Evolutionary conservation across 1,140 invertebrate species (phyloP).

Genomic region (Magallana gigas): DNA sequence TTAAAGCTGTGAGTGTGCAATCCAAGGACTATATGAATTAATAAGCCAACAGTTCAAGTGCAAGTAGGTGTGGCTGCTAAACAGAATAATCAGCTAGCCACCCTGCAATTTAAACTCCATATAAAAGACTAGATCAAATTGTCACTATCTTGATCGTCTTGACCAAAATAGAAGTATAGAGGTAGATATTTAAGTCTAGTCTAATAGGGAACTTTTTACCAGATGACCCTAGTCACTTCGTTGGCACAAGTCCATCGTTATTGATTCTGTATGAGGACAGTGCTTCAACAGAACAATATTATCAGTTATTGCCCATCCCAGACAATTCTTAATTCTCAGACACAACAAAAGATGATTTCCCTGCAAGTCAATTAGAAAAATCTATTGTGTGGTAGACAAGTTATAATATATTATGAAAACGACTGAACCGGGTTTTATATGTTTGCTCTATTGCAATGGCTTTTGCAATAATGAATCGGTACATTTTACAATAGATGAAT

Average conservation of each 20-base stretch:
- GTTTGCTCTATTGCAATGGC: background rate
- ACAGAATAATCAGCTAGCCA: background rate
- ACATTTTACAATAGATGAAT: background rate
- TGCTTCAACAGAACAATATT: background rate
- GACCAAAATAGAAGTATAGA: background rate
- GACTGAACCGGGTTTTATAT: no score
- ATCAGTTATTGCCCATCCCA: background rate
- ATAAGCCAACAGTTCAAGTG: background rate
- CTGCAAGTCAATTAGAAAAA: no score
- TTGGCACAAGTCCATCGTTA: background rate
- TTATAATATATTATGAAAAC: no score
- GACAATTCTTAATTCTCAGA: background rate
- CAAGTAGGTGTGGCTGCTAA: background rate
- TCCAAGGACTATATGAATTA: background rate
- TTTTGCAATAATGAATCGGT: background rate
- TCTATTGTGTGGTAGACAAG: no score
- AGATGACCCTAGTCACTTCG: background rate
- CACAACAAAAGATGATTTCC: background rate
- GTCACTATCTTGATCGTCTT: background rate
- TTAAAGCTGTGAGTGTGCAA: background rate
- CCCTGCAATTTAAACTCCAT: background rate
- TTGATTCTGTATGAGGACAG: background rate
- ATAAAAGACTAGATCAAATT: background rate
- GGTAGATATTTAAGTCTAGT: background rate
- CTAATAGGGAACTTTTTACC: constrained; percentile 1